Evolutionary conservation across 2,888 invertebrate genomes (phyloP).

Genomic region (Hofmannophila pseudospretella): DNA sequence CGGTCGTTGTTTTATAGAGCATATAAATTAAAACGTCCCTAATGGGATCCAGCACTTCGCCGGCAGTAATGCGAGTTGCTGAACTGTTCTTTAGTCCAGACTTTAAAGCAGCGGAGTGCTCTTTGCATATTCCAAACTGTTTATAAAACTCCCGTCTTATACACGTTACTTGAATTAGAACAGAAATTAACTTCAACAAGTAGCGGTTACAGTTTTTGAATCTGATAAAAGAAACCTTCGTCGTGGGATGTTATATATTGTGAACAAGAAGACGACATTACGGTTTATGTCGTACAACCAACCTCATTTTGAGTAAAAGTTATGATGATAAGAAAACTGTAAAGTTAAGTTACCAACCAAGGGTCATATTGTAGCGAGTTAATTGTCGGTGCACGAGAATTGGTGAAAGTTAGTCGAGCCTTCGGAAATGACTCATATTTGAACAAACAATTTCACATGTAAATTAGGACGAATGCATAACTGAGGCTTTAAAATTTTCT

Average conservation of each 20-base stretch:
- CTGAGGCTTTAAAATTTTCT: conserved; percentile 35
- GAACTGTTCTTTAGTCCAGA: conserved; percentile 46
- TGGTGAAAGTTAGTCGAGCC: conserved; percentile 65
- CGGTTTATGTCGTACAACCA: neutral
- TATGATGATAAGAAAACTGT: conserved; percentile 3
- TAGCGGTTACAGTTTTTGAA: neutral
- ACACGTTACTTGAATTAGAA: conserved; percentile 18
- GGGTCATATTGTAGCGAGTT: conserved; percentile 36
- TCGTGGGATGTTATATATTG: neutral
- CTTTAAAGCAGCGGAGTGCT: conserved; percentile 34
- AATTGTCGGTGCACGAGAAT: conserved; percentile 53
- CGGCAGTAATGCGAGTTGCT: conserved; percentile 46
- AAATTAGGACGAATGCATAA: conserved; percentile 54
- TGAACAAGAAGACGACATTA: neutral
- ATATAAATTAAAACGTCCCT: conserved; percentile 39
- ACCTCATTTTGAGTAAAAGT: neutral
- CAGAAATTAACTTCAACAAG: neutral
- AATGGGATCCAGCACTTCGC: conserved; percentile 37
- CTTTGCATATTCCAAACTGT: conserved; percentile 44
- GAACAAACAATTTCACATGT: conserved; percentile 62
- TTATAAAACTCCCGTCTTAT: conserved; percentile 31
- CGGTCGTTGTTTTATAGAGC: conserved; percentile 27
- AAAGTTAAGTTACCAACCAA: conserved; percentile 17
- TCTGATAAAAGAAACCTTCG: neutral
- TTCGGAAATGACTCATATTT: conserved; percentile 64